Base-by-base conservation (phyloP, 2,113 vertebrate genomes). In the Mustela nigripes region DNA sequence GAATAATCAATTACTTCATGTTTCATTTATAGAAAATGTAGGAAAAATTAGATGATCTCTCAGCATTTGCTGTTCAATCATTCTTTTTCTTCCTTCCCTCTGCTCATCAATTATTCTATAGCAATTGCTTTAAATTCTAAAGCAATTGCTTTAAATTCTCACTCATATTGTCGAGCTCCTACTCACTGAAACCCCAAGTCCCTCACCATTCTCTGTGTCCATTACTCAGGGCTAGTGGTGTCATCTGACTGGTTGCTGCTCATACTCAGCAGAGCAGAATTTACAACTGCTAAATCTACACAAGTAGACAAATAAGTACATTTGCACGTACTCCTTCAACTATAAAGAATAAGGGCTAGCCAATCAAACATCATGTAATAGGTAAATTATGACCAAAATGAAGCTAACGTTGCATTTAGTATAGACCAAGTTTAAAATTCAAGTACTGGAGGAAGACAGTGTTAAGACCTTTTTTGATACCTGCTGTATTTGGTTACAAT, bases 11-110 rank as follows among this genome's bases (percentile, higher is more conserved):
- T 96, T 94, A 78, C 24, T 86, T 87, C 39, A 74, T 88, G 76
- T 94, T 98, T 96, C 83, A 82, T 78, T 95, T 93, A 79, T 45
- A 67, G 78, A 89, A 60, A 53, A 96, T 81, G 76, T 42, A 93
- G 36, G 60, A 86, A 58, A 96, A 95, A 97, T 93, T 95, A 86
- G n/a, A 95, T 63, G 53, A 95, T 86, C 28, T 94, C 56, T 96
- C 26, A 33, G 62, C 88, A 87, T 62, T 87, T 86, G n/a, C 28
- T 83, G 31, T 53, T 60, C 48, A 69, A 24, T 89, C 56, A n/a
- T 21, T 31, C 5, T 79, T 36, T 87, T 74, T 82, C 42, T 88
- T 78, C 56, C 12, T 93, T 93, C 11, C 33, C 18, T 74, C 14
- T 50, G 9, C 53, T 82, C 36, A 74, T 89, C 94, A 95, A 8